These are phyloP conservation scores for Mechanitis messenoides DNA, from an alignment of 2,888 invertebrate species.

Conservation along the genomic window DNA sequence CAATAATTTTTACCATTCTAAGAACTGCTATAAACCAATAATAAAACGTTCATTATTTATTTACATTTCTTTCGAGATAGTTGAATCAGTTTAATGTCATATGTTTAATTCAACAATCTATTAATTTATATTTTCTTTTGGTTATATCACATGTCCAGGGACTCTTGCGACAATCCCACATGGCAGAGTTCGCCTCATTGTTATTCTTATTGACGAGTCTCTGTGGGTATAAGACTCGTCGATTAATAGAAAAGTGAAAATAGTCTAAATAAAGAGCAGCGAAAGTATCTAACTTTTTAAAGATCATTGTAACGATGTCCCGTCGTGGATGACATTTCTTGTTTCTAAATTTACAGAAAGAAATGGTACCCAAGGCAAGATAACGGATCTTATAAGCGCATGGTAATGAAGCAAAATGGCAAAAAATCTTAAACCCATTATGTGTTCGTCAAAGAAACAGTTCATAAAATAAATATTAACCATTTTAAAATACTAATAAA, in stretches of 20 bases:
- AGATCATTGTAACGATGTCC: constrained; percentile 62
- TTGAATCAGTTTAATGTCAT: no score
- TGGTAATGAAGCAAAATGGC: not conserved
- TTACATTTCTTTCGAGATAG: no score
- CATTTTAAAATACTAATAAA: no score
- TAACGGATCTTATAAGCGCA: constrained; percentile 23
- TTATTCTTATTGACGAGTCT: constrained; percentile 28
- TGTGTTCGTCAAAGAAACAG: not conserved
- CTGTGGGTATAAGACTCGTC: constrained; percentile 29
- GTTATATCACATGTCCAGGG: constrained; percentile 1
- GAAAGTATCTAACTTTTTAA: constrained; percentile 62
- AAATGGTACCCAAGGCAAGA: constrained; percentile 21
- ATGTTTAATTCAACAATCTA: not conserved
- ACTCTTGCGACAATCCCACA: constrained; percentile 38
- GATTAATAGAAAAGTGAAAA: constrained; percentile 68
- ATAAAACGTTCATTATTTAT: no score
- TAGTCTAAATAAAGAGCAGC: constrained; percentile 63
- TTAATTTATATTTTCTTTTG: not conserved
- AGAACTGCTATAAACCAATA: not conserved
- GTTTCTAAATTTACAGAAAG: constrained; percentile 43
- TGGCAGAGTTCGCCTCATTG: constrained; percentile 39
- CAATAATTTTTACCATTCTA: constrained; percentile 15
- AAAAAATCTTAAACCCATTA: not conserved
- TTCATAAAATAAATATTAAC: not conserved
- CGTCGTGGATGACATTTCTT: constrained; percentile 49